Evolutionary conservation across 2,113 vertebrate species (phyloP), one percentile per base, ranked within the genome.

Genomic region (Tinamus guttatus): DNA sequence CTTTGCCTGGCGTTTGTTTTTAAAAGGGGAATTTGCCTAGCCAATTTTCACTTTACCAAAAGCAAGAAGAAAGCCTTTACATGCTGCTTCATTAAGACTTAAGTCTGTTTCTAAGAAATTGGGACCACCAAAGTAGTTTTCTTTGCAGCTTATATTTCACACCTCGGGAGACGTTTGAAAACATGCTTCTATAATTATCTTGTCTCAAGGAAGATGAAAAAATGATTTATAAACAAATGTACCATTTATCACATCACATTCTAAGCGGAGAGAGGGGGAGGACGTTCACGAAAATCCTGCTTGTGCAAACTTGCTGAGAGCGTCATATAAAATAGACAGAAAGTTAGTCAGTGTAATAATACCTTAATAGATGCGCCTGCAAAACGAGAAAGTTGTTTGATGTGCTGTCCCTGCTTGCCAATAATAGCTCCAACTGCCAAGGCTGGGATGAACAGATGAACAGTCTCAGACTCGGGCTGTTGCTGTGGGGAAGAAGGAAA

Each of bases 351-450:
- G 90, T 88, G 86, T 90, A 96, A 94, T 92, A 70, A 87, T 98
- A 99, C 99, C 98, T 99, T 99, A 97, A 99, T 99, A 69, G 99
- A 99, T 49, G 99, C 99, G 85, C 99, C 99, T 52, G 99, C 99
- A 93, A 99, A 99, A 84, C 99, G 99, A 76, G 99, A 99, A 85
- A 99, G 99, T 97, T 99, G 99, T 97, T 99, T 99, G 98, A 99
- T 99, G 97, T 99, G 99, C 93, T 99, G 99, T 93, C 99, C 99
- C 98, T 99, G 99, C 97, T 99, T 99, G 96, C 99, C 99, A 43
- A 99, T 99, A 97, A 99, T 99, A 97, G 99, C 99, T 52, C 99
- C 99, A 22, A 99, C 99, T 21, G 99, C 99, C 80, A 99, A 98
- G 12, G 99, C 99, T 49, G 99, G 99, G 96, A 99, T 99, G 96